A percentile compares a stretch with the other conserved stretches of the same genome.
Evolutionary conservation across 2,888 invertebrate genomes (phyloP).

Genomic region (Balanococcus diminutus): DNA sequence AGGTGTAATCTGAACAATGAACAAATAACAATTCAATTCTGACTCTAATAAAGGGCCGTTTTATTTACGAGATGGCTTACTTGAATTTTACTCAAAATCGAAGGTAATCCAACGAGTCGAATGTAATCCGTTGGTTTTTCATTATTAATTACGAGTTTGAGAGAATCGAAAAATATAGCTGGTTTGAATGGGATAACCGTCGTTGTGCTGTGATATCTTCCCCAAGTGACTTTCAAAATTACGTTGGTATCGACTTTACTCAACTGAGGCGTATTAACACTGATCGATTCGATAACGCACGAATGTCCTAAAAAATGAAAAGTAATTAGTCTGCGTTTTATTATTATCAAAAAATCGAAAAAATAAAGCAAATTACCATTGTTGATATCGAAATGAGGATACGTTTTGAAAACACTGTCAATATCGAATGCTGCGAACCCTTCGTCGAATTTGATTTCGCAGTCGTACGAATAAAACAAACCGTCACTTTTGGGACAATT

Average conservation of each 20-base stretch:
- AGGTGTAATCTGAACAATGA: slow-evolving; percentile 1
- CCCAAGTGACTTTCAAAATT: slow-evolving; percentile 37
- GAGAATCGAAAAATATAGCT: neutral
- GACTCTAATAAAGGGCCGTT: neutral
- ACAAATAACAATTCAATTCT: neutral
- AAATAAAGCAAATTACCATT: slow-evolving; percentile 14
- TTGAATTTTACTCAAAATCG: slow-evolving; percentile 21
- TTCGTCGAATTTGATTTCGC: slow-evolving; percentile 25
- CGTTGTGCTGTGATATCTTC: slow-evolving; percentile 5
- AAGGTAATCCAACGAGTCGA: slow-evolving; percentile 26
- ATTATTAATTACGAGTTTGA: neutral
- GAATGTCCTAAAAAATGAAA: slow-evolving; percentile 21
- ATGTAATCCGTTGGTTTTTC: slow-evolving; percentile 25
- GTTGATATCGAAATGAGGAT: slow-evolving; percentile 14
- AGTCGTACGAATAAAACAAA: slow-evolving; percentile 35
- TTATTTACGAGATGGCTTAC: neutral
- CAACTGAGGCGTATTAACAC: neutral
- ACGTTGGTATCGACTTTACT: neutral
- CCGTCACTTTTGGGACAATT: neutral
- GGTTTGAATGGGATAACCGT: slow-evolving; percentile 42
- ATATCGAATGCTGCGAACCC: neutral
- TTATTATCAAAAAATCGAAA: neutral
- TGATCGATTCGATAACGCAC: slow-evolving; percentile 39
- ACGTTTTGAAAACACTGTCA: neutral
- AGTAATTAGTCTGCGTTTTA: neutral